phyloP scores from a whole-genome alignment of 2,888 invertebrate species.

The Myathropa florea region DNA sequence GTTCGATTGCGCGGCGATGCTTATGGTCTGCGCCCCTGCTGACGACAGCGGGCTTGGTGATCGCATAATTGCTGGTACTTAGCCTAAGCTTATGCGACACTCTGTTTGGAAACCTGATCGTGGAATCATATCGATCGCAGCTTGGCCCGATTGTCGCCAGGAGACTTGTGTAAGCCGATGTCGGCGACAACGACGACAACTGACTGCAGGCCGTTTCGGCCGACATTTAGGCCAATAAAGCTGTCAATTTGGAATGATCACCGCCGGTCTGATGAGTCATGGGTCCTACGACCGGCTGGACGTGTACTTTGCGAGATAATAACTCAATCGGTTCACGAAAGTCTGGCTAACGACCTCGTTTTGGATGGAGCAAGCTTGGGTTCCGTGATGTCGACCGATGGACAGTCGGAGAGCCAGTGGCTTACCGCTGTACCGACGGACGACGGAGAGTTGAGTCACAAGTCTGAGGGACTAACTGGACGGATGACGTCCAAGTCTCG shows the following conservation, averaged over 20 bases:
- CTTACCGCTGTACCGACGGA: too few relatives aligned
- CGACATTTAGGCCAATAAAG: slow-evolving; percentile 51
- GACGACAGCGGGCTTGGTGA: slow-evolving; percentile 22
- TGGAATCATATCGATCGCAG: slow-evolving; percentile 15
- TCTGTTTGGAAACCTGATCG: slow-evolving; percentile 9
- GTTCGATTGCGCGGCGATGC: neutral
- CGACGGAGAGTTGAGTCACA: too few relatives aligned
- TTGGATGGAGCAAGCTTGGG: neutral
- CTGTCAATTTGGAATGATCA: slow-evolving; percentile 34
- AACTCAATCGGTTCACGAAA: neutral
- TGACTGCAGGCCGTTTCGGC: slow-evolving; percentile 32
- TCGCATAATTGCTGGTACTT: slow-evolving; percentile 41
- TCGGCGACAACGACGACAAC: slow-evolving; percentile 10
- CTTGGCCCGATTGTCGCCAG: slow-evolving; percentile 28
- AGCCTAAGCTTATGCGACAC: slow-evolving; percentile 44
- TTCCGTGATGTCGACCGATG: too few relatives aligned
- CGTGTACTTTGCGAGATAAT: neutral
- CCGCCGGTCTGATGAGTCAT: slow-evolving; percentile 17
- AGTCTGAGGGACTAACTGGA: too few relatives aligned
- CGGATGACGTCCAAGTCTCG: too few relatives aligned
- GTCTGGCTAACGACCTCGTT: neutral
- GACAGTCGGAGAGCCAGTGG: too few relatives aligned
- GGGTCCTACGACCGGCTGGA: neutral
- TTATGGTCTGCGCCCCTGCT: slow-evolving; percentile 26
- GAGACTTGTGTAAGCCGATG: slow-evolving; percentile 43